Base-by-base conservation (phyloP, 1,140 invertebrate genomes). In the Bombus superbus region DNA sequence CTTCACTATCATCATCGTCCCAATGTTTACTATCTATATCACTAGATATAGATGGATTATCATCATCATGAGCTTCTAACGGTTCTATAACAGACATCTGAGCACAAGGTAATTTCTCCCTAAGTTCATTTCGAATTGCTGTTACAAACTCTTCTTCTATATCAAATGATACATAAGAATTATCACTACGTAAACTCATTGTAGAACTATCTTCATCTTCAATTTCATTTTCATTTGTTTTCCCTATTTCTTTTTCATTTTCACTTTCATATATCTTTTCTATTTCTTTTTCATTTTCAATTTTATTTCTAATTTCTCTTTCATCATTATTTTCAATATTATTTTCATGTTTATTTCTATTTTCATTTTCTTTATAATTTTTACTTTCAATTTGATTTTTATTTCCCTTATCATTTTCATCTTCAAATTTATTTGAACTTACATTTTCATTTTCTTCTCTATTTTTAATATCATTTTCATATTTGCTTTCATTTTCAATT, bases 91-190 rank as follows among this genome's bases (percentile, higher is more conserved):
- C 91, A 10, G 93, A 86, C 93, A 97, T 96, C 91, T 97, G 97
- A 13, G 96, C 97, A 86, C 96, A 95, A 66, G 97, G 97, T 83
- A 97, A 94, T 93, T 97, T 97, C 74, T 97, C 96, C 88, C 96
- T 95, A 69, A 97, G 93, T 92, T 97, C 97, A 90, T 97, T 97
- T 87, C 97, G 93, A 81, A 97, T 96, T 3, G 97, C 97, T 32
- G 96, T 95, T 85, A 97, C 96, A 90, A 97, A 96, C 89, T 97
- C 97, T 88, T 97, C 97, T 90, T 97, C 97, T 78, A 97, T 95
- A 42, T 95, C 95, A 85, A 96, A 96, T 5, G 96, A 96, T 62
- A 96, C 96, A 62, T 96, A 95, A 42, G 95, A 95, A 92, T 96
- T 96, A 53, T 95, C 94, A 79, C 94, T 95, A 28, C 90, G 90